Conservation (phyloP, 1,140 invertebrate genomes). For the Berghia stephanieae region DNA sequence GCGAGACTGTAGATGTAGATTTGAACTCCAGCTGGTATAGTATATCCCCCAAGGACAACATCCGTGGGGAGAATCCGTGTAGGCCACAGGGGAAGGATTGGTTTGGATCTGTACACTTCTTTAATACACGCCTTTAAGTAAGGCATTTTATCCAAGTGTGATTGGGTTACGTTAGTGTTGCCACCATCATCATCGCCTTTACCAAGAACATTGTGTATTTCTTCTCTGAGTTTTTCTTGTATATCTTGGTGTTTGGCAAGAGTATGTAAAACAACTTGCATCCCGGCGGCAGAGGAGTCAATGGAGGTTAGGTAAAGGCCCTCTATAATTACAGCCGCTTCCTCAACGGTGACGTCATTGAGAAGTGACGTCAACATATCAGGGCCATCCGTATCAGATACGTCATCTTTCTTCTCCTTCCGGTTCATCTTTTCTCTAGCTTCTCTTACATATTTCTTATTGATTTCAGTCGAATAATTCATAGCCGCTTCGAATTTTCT, state of each 20-base stretch:
- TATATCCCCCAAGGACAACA: constrained; percentile 14
- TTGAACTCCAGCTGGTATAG: constrained; percentile 16
- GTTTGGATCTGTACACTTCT: constrained; percentile 75
- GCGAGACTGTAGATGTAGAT: background rate
- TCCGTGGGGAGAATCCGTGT: background rate
- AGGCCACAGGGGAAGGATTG: background rate
- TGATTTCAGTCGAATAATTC: no score
- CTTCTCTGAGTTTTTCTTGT: constrained; percentile 71
- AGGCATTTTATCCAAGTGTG: constrained; percentile 72
- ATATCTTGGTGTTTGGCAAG: constrained; percentile 75
- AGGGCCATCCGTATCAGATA: background rate
- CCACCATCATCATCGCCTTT: constrained; percentile 55
- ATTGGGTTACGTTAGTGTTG: constrained; percentile 74
- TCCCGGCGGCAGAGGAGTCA: constrained; percentile 82
- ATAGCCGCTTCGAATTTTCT: no score
- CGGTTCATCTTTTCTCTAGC: background rate
- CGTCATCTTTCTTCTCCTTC: background rate
- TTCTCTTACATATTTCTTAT: background rate
- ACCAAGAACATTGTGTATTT: constrained; percentile 72
- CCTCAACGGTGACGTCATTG: no score
- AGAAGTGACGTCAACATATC: background rate
- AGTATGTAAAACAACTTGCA: constrained; percentile 81
- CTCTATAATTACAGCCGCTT: no score
- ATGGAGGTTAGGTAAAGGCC: no score
- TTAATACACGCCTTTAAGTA: constrained; percentile 85